Percentiles rank a stretch among this genome's conserved stretches.
phyloP scores from a whole-genome alignment of 2,797 vertebrate species.

The Anisognathus igniventris region DNA sequence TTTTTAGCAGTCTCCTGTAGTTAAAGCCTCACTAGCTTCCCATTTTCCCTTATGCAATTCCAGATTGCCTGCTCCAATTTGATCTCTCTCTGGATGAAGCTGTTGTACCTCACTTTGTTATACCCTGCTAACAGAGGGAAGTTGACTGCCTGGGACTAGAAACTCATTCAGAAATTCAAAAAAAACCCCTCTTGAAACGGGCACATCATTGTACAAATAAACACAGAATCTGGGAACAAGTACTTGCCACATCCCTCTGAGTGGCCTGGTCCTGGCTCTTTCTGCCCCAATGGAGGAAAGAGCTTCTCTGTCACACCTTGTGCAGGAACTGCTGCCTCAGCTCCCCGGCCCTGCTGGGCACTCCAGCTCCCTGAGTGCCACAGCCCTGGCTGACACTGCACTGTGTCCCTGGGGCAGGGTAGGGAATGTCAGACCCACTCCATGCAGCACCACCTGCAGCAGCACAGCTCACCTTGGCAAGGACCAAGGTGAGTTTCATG shows the following conservation, averaged over 20 bases:
- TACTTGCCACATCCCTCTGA: not conserved
- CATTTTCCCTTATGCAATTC: not conserved
- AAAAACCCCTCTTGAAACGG: not conserved
- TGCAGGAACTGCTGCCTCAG: not conserved
- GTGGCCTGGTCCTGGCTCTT: not conserved
- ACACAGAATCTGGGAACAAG: not conserved
- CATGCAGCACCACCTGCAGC: not conserved
- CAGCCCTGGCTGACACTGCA: not conserved
- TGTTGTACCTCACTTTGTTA: not conserved
- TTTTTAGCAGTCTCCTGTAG: not conserved
- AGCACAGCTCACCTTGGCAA: not conserved
- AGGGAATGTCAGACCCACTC: too few relatives aligned
- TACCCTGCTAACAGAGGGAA: accelerated
- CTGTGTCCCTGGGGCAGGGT: accelerated
- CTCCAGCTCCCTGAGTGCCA: not conserved
- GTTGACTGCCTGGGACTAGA: not conserved
- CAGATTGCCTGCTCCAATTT: not conserved
- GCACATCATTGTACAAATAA: not conserved
- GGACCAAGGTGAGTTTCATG: not conserved
- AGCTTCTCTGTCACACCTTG: not conserved
- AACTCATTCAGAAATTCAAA: not conserved
- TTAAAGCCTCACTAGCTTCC: not conserved
- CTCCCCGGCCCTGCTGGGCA: accelerated
- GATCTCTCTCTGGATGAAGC: not conserved
- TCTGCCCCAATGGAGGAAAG: not conserved